Evolutionary conservation across 2,797 vertebrate species (phyloP), one percentile per base, ranked within the genome.

Genomic region (Sebastes trivittatus): DNA sequence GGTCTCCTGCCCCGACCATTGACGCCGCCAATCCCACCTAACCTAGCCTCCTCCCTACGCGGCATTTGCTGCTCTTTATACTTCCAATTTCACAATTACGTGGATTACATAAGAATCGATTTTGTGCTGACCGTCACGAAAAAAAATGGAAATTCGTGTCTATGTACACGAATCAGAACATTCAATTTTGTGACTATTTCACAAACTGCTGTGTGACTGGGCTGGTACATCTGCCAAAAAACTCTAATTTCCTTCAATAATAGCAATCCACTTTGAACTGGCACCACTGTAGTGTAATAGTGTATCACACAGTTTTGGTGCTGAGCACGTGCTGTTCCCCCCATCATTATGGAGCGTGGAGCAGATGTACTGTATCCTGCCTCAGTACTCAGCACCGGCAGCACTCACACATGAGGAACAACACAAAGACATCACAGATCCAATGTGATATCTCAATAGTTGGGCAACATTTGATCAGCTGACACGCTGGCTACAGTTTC

Each of bases 351-450:
- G 54, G 58, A 73, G 71, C 11, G 70, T 54, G 72, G 52, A 78
- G 66, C 78, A 86, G 87, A 86, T 90, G 85, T 56, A 69, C 68
- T 75, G 75, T 63, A 75, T 71, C 77, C 86, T 80, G 75, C 56
- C 74, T 75, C 66, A 72, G 68, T 5, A 23, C 18, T 52, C 81
- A 52, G 74, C 56, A 80, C 18, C 68, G 72, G 27, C 54, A 76
- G 55, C 68, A 8, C 10, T 23, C 46, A 2, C 69, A 73, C 23
- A 27, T 20, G 18, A 67, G 13, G 25, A 55, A 38, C 55, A 71
- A 80, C 4, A 61, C 32, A 66, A 62, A 66, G 52, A 78, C 64
- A 74, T 60, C 49, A 54, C 71, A 67, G 32, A 13, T 66, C 42
- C 18, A 64, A 36, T 49, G n/a, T 76, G 6, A 27, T 25, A 29